Conservation (phyloP, 2,797 vertebrate species). For the Antrozous pallidus region DNA sequence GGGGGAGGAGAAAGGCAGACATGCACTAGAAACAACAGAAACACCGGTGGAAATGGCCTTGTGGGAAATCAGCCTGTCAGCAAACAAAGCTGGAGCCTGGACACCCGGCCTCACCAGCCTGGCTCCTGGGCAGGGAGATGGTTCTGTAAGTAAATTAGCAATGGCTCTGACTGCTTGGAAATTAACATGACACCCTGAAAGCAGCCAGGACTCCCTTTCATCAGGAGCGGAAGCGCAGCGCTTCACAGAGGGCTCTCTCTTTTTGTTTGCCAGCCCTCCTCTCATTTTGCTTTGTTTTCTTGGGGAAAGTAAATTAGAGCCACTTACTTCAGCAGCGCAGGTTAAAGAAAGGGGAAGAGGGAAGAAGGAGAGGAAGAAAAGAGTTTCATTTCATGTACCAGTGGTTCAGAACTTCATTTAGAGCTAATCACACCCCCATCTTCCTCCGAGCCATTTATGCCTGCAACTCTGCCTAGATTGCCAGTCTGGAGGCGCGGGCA, state of each 20-base stretch:
- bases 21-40: slow-evolving; percentile 85
- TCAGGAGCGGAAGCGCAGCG: slow-evolving; percentile 76
- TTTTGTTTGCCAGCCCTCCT: slow-evolving; percentile 43
- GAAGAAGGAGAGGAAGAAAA: slow-evolving; percentile 59
- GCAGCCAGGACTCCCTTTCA: slow-evolving; percentile 83
- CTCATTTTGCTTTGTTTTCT: slow-evolving; percentile 72
- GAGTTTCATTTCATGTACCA: slow-evolving; percentile 83
- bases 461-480: slow-evolving; percentile 55
- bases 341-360: slow-evolving; percentile 69
- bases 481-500: background rate
- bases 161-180: slow-evolving; percentile 83
- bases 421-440: slow-evolving; percentile 78
- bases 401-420: slow-evolving; percentile 84
- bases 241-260: slow-evolving; percentile 73
- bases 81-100: slow-evolving; percentile 86
- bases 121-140: slow-evolving; percentile 82
- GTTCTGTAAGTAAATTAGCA: slow-evolving; percentile 87
- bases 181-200: slow-evolving; percentile 86
- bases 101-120: slow-evolving; percentile 82
- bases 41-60: slow-evolving; percentile 88
- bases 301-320: slow-evolving; percentile 71
- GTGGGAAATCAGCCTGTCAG: slow-evolving; percentile 89
- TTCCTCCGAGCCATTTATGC: slow-evolving; percentile 76
- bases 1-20: slow-evolving; percentile 86
- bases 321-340: slow-evolving; percentile 73